These are phyloP conservation scores for Discoglossus pictus DNA, from an alignment of 2,797 vertebrate genomes.

Conservation along the genomic window DNA sequence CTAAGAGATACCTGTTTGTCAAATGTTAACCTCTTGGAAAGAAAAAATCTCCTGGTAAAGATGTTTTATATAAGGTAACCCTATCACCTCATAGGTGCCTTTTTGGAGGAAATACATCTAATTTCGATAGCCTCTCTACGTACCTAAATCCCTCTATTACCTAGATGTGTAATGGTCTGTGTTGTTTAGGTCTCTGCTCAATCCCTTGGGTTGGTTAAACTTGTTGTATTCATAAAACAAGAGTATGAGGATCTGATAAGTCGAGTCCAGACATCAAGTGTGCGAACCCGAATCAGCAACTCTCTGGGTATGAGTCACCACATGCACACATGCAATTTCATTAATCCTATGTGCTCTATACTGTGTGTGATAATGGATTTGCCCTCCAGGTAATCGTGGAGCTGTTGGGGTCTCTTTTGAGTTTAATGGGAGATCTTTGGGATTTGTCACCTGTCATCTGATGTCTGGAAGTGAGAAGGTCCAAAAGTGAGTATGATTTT, in stretches of 20 bases:
- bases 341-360: not conserved
- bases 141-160: too few relatives aligned
- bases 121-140: too few relatives aligned
- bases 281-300: slow-evolving; percentile 80
- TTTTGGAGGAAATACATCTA: too few relatives aligned
- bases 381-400: slow-evolving; percentile 79
- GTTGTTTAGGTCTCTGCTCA: slow-evolving; percentile 59
- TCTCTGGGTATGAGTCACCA: slow-evolving; percentile 72
- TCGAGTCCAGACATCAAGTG: slow-evolving; percentile 75
- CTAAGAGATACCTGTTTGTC: too few relatives aligned
- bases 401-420: slow-evolving; percentile 79
- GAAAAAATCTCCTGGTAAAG: too few relatives aligned
- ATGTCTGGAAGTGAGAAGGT: slow-evolving; percentile 80
- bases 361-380: too few relatives aligned
- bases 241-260: slow-evolving; percentile 73
- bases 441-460: slow-evolving; percentile 82
- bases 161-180: too few relatives aligned
- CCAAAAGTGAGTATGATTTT: slow-evolving; percentile 35
- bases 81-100: too few relatives aligned
- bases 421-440: slow-evolving; percentile 76
- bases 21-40: too few relatives aligned
- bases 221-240: slow-evolving; percentile 77
- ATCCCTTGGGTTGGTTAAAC: slow-evolving; percentile 79
- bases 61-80: too few relatives aligned
- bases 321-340: not conserved